A percentile compares a stretch with the other conserved stretches of the same genome.
Conservation (phyloP, 2,888 invertebrate species). For the Lochmaea crataegi region DNA sequence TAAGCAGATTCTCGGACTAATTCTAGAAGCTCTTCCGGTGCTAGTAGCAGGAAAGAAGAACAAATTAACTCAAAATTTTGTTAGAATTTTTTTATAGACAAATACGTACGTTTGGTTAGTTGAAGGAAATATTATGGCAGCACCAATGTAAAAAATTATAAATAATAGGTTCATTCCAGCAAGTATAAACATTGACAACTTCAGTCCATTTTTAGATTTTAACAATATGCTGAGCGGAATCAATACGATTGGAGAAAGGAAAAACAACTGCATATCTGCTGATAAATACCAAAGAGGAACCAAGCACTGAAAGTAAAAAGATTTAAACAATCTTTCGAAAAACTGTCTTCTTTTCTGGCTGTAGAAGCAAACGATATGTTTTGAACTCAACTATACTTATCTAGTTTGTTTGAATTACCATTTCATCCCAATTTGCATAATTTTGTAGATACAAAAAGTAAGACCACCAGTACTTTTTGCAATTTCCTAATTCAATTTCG, state of each 20-base stretch:
- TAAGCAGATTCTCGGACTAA: too few species aligned
- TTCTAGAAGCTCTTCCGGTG: too few species aligned
- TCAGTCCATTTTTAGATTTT: constrained; percentile 38
- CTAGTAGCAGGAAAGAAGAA: too few species aligned
- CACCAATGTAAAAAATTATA: constrained; percentile 20
- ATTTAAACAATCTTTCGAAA: too few species aligned
- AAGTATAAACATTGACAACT: constrained; percentile 38
- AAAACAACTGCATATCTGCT: constrained; percentile 61
- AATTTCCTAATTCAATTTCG: constrained; percentile 46
- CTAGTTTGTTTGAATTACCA: constrained; percentile 39
- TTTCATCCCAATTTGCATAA: constrained; percentile 53
- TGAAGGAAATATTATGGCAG: neutral
- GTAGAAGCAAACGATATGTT: too few species aligned
- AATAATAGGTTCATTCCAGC: constrained; percentile 40
- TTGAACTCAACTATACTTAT: too few species aligned
- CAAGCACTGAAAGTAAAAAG: constrained; percentile 55
- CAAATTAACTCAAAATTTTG: too few species aligned
- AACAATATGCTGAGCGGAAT: constrained; percentile 52
- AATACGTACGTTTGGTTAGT: neutral
- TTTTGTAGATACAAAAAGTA: constrained; percentile 64
- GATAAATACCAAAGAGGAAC: constrained; percentile 61
- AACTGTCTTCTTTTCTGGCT: too few species aligned
- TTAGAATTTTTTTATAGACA: neutral
- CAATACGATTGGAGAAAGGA: constrained; percentile 57
- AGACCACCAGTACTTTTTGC: constrained; percentile 62